A percentile compares a stretch with the other conserved stretches of the same genome.
Conservation (phyloP, 2,888 invertebrate genomes). For the Mythimna lalbum region DNA sequence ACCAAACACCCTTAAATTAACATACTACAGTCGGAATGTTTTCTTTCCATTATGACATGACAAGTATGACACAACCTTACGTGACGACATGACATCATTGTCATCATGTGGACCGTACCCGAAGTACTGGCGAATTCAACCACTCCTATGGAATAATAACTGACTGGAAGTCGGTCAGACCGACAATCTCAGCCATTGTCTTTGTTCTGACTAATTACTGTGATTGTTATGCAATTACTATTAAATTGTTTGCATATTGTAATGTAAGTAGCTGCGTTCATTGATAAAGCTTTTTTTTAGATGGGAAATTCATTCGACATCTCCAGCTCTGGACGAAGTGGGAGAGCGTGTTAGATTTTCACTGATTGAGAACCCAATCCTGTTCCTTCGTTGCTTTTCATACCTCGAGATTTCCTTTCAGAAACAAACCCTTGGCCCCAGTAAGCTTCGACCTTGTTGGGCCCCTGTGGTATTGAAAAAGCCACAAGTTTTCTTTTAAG, state of each 20-base stretch:
- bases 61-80: slow-evolving; percentile 73
- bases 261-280: slow-evolving; percentile 1
- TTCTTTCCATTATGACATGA: slow-evolving; percentile 41
- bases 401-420: too few relatives aligned
- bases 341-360: too few relatives aligned
- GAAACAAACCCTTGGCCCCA: too few relatives aligned
- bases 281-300: too few relatives aligned
- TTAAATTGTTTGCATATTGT: slow-evolving; percentile 32
- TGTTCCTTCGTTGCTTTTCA: too few relatives aligned
- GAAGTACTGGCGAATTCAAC: slow-evolving; percentile 71
- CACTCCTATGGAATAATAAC: slow-evolving; percentile 77
- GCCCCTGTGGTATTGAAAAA: too few relatives aligned
- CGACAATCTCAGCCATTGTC: slow-evolving; percentile 77
- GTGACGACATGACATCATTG: slow-evolving; percentile 75
- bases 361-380: too few relatives aligned
- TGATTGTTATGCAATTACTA: slow-evolving; percentile 65
- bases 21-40: slow-evolving; percentile 33
- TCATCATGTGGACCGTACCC: slow-evolving; percentile 57
- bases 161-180: slow-evolving; percentile 76
- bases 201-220: slow-evolving; percentile 79
- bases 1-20: slow-evolving; percentile 42
- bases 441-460: too few relatives aligned
- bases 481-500: too few relatives aligned
- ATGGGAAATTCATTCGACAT: too few relatives aligned
- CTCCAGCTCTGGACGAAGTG: too few relatives aligned